Percentiles rank a stretch among this genome's conserved stretches.
These are phyloP conservation scores for Chloroceryle amazona DNA, from an alignment of 2,797 vertebrate species.

Conservation along the genomic window DNA sequence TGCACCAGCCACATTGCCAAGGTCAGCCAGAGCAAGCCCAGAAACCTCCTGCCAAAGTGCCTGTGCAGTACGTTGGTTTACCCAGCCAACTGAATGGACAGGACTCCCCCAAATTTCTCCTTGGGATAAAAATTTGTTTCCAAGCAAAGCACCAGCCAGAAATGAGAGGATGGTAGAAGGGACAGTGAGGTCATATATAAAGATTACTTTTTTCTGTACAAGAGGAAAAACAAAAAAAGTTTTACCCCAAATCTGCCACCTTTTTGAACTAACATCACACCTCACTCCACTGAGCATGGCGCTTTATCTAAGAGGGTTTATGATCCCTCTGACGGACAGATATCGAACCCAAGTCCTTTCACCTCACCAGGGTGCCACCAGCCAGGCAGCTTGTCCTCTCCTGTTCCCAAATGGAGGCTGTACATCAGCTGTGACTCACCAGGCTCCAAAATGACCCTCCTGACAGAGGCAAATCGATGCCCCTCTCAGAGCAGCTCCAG, in stretches of 20 bases:
- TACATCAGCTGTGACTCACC: rapidly evolving
- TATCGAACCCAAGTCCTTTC: background rate
- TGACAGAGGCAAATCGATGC: background rate
- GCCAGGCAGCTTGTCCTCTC: background rate
- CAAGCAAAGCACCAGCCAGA: background rate
- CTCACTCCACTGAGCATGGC: background rate
- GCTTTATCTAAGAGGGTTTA: background rate
- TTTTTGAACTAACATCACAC: background rate
- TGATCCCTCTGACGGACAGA: background rate
- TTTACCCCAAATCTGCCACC: background rate
- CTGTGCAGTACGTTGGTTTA: background rate
- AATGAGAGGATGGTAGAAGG: background rate
- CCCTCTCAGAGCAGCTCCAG: background rate
- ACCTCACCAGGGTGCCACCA: background rate
- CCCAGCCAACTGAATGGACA: background rate
- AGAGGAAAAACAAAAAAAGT: background rate
- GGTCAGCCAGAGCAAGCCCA: background rate
- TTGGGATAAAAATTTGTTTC: background rate
- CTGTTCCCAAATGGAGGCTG: background rate
- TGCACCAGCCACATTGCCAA: background rate
- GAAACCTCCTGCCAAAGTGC: background rate
- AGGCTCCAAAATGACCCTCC: background rate
- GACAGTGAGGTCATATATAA: background rate
- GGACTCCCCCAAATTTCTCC: background rate
- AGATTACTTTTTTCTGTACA: background rate